Evolutionary conservation across 2,113 vertebrate genomes (phyloP).

Genomic region (Pungitius pungitius): DNA sequence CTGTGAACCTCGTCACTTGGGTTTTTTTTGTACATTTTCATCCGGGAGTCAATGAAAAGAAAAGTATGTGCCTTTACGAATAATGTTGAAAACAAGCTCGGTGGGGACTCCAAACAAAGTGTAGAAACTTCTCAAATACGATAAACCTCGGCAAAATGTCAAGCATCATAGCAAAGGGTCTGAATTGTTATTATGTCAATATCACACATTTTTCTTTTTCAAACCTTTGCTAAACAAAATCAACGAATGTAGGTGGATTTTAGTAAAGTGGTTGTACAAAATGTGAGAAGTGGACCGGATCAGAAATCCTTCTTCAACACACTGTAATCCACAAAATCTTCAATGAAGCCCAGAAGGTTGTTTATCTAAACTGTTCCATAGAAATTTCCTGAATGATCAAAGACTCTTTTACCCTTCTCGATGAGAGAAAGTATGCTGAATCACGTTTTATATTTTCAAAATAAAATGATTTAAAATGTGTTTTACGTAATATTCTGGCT

Average conservation of each 20-base stretch:
- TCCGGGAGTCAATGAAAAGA: not conserved
- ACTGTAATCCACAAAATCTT: not conserved
- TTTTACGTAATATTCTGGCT: too few species aligned
- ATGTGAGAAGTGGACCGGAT: not conserved
- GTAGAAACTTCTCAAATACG: not conserved
- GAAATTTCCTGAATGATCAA: not conserved
- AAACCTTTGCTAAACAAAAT: not conserved
- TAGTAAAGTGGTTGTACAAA: not conserved
- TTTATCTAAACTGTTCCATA: not conserved
- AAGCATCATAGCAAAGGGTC: not conserved
- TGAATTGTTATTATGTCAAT: not conserved
- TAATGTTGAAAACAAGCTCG: too few species aligned
- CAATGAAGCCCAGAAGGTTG: not conserved
- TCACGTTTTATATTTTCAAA: not conserved
- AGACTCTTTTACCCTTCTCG: not conserved
- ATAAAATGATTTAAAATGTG: not conserved
- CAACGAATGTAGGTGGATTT: not conserved
- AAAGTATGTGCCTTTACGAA: not conserved
- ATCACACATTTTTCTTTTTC: not conserved
- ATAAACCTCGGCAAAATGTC: not conserved
- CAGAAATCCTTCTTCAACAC: not conserved
- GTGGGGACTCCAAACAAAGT: not conserved
- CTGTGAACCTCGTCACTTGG: not conserved
- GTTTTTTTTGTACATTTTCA: not conserved
- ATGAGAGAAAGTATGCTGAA: not conserved